Evolutionary conservation across 2,888 invertebrate genomes (phyloP).

Genomic region (Lymantria dispar): DNA sequence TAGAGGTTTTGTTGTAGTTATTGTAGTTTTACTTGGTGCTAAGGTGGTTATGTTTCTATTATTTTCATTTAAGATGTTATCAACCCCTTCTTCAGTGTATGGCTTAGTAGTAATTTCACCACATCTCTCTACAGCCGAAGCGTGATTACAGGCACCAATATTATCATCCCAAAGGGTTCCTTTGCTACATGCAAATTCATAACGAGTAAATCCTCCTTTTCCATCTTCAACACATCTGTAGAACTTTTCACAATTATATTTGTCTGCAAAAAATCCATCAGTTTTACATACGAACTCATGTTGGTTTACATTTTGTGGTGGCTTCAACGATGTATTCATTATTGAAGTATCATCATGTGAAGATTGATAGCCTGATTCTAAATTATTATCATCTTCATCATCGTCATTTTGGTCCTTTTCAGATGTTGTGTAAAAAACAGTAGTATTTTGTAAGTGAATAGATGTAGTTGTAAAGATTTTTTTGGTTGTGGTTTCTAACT

Average conservation of each 20-base stretch:
- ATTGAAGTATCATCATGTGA: slow-evolving; percentile 1
- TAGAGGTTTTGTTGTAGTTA: background rate
- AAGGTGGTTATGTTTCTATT: background rate
- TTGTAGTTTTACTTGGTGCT: background rate
- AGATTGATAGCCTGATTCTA: background rate
- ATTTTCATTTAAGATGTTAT: slow-evolving; percentile 16
- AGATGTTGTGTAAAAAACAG: slow-evolving; percentile 20
- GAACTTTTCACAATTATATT: slow-evolving; percentile 84
- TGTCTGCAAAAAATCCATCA: slow-evolving; percentile 83
- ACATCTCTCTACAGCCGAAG: slow-evolving; percentile 60
- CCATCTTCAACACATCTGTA: slow-evolving; percentile 84
- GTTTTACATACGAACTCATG: slow-evolving; percentile 25
- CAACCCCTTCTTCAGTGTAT: background rate
- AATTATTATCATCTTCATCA: background rate
- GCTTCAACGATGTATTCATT: background rate
- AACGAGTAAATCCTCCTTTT: slow-evolving; percentile 69
- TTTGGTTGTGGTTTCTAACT: slow-evolving; percentile 22
- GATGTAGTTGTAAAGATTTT: slow-evolving; percentile 9
- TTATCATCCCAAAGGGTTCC: slow-evolving; percentile 84
- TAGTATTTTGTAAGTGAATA: slow-evolving; percentile 17
- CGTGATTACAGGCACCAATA: slow-evolving; percentile 82
- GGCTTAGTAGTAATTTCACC: slow-evolving; percentile 7
- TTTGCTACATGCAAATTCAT: slow-evolving; percentile 81
- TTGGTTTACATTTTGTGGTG: background rate
- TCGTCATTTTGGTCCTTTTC: slow-evolving; percentile 1